Evolutionary conservation across 2,113 vertebrate genomes (phyloP), one percentile per base, ranked within the genome.

Genomic region (Elephantulus edwardii): DNA sequence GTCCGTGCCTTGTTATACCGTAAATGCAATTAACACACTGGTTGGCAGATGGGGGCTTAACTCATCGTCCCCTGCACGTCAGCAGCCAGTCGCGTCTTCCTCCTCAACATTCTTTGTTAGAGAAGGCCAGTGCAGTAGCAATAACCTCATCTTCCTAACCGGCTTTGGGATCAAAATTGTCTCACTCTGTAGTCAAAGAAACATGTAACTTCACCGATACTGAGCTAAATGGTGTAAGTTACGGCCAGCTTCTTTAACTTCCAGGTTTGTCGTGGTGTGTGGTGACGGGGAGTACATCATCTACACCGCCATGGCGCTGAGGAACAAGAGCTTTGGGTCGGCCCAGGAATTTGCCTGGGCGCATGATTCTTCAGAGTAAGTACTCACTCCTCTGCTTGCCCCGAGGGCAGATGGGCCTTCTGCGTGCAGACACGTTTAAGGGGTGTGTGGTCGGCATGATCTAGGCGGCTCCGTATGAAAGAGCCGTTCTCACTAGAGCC

Each of bases 231-330:
- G 52, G 4, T 83, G 9, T 44, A 30, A 28, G 26, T 6, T 12
- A 13, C 56, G 77, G 70, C 48, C 66, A 5, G 81, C 68, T 38
- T 85, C 54, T 83, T 42, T 35, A 7, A 75, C 76, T 64, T 90
- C 52, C 86, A 98, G 98, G 97, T 99, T 99, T 92, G 99, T 99
- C 16, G 99, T 99, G 68, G 99, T 99, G 35, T 99, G 99, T 75
- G 99, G 99, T 62, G 99, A 99, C 87, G 99, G 99, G 26, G 99
- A 99, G 95, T 99, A 99, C 86, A 99, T 99, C 94, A 99, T 99
- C 97, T 99, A 99, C 90, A 99, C 99, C 5, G 99, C 99, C 14
- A 99, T 99, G 99, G 99, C 99, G 48, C 95, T 99, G 97, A 98
- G 99, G 94, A 99, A 99, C 97, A 99, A 99, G 97, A 99, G 99